Evolutionary conservation across 1,140 invertebrate genomes (phyloP), one percentile per base, ranked within the genome.

Genomic region (Antheraea pernyi): DNA sequence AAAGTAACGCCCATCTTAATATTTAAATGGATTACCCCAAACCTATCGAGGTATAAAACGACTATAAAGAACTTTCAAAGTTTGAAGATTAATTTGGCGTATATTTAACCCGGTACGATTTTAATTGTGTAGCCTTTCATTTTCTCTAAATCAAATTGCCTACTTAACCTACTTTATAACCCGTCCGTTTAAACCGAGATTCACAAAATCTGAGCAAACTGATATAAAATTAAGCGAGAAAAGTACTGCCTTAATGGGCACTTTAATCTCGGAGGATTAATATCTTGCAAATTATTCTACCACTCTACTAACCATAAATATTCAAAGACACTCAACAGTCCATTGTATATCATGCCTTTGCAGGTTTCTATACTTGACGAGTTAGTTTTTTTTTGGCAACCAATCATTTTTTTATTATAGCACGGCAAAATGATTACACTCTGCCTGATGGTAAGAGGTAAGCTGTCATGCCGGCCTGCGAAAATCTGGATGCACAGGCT

Each of bases 221-320:
- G 46, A 61, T 58, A 62, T 59, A 61, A 66, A 69, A 69, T 58
- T 67, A 67, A 67, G 65, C 61, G 60, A 68, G 65, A 65, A 72
- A 75, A 75, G 71, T 70, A 67, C 69, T 48, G 63, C 65, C 66
- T 53, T 75, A 75, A 75, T 70, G 68, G 70, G 65, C 63, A 65
- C 65, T 72, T 75, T 65, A 67, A 70, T 65, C 64, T 65, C 64
- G 62, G 42, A 62, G 69, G 70, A 70, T 67, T 75, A 75, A 75
- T 75, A 75, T 75, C 70, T 72, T 67, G 70, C 70, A 75, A 75
- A 75, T 75, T 72, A 75, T 48, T 22, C 37, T 53, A 36, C 58
- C 62, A 69, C 63, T 72, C 58, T 19, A 59, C 70, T 48, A 68
- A 19, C 59, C 37, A 70, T 75, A 71, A 76, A 72, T 76, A 76